A percentile compares a stretch with the other conserved stretches of the same genome.
phyloP scores from a whole-genome alignment of 2,888 invertebrate species.

The Lycaena phlaeas region DNA sequence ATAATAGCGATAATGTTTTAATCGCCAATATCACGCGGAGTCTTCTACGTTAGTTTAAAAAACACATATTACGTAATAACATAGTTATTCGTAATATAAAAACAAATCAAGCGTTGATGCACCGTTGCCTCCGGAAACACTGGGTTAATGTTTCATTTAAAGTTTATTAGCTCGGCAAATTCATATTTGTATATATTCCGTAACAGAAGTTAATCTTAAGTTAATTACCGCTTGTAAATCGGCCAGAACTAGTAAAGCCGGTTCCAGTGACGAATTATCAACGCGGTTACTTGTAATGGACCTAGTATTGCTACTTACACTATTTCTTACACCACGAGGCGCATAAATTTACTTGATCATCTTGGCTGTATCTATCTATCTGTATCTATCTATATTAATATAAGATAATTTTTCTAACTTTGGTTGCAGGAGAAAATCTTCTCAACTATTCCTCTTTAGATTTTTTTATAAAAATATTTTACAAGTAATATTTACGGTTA shows the following conservation, averaged over 20 bases:
- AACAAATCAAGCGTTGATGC: neutral
- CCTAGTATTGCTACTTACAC: neutral
- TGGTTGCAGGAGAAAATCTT: too few species aligned
- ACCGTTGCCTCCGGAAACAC: neutral
- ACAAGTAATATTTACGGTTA: too few species aligned
- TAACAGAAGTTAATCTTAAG: conserved; percentile 5
- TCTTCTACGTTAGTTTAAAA: too few species aligned
- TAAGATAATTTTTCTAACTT: too few species aligned
- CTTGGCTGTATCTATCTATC: too few species aligned
- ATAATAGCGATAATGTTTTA: too few species aligned
- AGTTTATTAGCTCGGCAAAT: neutral
- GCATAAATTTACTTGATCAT: too few species aligned
- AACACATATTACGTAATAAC: too few species aligned
- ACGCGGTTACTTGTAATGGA: conserved; percentile 10
- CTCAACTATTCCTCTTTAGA: too few species aligned
- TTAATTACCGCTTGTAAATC: conserved; percentile 1
- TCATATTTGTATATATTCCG: conserved; percentile 1
- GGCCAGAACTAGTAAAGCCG: neutral
- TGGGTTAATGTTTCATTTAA: neutral
- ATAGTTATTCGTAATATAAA: neutral
- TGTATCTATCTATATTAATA: too few species aligned
- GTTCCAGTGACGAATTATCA: conserved; percentile 16
- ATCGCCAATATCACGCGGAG: too few species aligned
- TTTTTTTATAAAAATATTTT: too few species aligned
- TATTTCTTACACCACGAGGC: neutral